Evolutionary conservation across 1,140 invertebrate species (phyloP).

Genomic region (Cherax quadricarinatus): DNA sequence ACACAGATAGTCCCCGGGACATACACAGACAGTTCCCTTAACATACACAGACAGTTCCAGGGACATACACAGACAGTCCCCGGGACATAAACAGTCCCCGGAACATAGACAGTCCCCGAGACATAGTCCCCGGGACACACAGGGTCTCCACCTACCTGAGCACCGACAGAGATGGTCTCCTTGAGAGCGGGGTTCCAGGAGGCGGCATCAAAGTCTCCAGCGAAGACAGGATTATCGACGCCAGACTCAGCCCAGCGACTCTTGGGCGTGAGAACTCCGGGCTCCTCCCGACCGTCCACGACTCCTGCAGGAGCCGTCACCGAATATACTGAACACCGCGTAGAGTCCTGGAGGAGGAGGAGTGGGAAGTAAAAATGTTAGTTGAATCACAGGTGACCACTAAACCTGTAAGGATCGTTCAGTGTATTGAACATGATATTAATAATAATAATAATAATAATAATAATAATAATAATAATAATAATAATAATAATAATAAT

Average conservation of each 20-base stretch:
- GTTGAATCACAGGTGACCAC: too few species aligned
- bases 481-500: too few species aligned
- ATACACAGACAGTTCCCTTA: accelerated
- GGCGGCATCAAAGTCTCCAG: slow-evolving; percentile 54
- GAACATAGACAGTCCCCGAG: too few species aligned
- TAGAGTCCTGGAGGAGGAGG: not conserved
- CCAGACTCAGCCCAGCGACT: slow-evolving; percentile 72
- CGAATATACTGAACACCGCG: slow-evolving; percentile 45
- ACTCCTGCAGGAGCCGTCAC: not conserved
- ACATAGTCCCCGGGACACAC: too few species aligned
- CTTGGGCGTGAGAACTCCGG: not conserved
- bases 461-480: too few species aligned
- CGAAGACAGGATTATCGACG: slow-evolving; percentile 62
- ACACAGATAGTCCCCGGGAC: too few species aligned
- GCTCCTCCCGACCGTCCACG: not conserved
- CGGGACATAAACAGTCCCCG: too few species aligned
- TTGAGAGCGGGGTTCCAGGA: slow-evolving; percentile 54
- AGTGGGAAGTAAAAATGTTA: not conserved
- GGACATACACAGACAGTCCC: too few species aligned
- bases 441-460: too few species aligned
- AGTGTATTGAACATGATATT: not conserved
- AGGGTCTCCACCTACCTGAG: slow-evolving; percentile 27
- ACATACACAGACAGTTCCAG: too few species aligned
- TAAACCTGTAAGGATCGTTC: not conserved
- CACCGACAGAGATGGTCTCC: slow-evolving; percentile 27